Evolutionary conservation across 2,113 vertebrate species (phyloP), one percentile per base, ranked within the genome.

Genomic region (Sialia sialis): DNA sequence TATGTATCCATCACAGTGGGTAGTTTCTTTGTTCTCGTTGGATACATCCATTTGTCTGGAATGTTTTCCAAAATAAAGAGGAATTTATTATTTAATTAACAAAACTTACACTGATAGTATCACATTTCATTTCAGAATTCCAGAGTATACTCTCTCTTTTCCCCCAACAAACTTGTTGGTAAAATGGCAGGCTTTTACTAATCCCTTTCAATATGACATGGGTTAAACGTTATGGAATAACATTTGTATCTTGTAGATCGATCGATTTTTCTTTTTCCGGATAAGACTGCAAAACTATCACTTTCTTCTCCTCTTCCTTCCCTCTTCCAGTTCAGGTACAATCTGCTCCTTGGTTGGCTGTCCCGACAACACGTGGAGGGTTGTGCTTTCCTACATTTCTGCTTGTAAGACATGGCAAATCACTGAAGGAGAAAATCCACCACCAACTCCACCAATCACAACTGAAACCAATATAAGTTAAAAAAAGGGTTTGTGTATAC

Each of bases 11-110:
- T 68, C 87, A 87, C 52, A 90, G 62, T n/a, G 43, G 59, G 36
- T 41, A 90, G 39, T 70, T 80, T 67, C 49, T 41, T 60, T 29
- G 30, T 59, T 75, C 67, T 91, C 60, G 68, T 56, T 21, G 11
- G 59, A 94, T 41, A 46, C 6, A 34, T 4, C 46, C 25, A 93
- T 75, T 88, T 89, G 54, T 41, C 70, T 76, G 73, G 52, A 85
- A 69, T 39, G 67, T 59, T 90, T 72, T 73, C 22, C 84, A 69
- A 94, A 68, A 70, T 48, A 85, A 73, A 82, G n/a, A 70, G 46
- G 21, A 56, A 67, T 69, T 79, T 74, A 70, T 88, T 87, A 73
- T 91, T 75, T 64, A 87, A 89, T 52, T 78, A 87, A 55, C 44
- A 68, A 73, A 82, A 79, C 22, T 87, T 67, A 74, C 17, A 74